A percentile compares a stretch with the other conserved stretches of the same genome.
Evolutionary conservation across 2,888 invertebrate genomes (phyloP).

Genomic region (Chloromyia formosa): DNA sequence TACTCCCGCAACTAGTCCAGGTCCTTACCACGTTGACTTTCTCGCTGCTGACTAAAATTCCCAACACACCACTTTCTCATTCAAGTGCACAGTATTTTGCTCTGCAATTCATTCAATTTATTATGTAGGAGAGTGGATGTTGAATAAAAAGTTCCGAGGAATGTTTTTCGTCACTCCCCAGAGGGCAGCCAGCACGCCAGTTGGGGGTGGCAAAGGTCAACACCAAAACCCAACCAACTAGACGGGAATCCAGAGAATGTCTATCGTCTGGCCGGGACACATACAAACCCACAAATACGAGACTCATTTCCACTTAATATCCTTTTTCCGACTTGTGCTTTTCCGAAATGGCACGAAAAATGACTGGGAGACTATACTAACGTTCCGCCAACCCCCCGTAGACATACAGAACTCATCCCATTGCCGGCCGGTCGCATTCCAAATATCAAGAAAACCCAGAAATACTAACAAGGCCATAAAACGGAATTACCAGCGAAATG

Average conservation of each 20-base stretch:
- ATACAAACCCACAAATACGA: conserved; percentile 45
- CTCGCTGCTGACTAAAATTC: too few relatives aligned
- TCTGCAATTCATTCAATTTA: not conserved
- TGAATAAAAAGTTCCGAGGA: not conserved
- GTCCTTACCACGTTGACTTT: too few relatives aligned
- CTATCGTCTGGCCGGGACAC: conserved; percentile 12
- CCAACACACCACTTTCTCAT: not conserved
- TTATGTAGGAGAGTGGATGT: not conserved
- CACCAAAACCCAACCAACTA: conserved; percentile 11
- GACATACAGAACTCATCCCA: not conserved
- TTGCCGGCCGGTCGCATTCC: too few relatives aligned
- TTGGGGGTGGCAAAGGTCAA: not conserved
- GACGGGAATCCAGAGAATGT: conserved; percentile 1
- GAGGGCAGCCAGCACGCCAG: not conserved
- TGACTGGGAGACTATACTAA: not conserved
- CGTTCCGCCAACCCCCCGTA: not conserved
- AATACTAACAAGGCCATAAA: conserved; percentile 33
- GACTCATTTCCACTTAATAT: conserved; percentile 47
- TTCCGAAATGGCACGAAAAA: conserved; percentile 1
- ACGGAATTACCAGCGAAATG: conserved; percentile 16
- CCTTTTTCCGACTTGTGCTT: conserved; percentile 42
- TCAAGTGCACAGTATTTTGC: not conserved
- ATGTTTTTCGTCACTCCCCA: not conserved
- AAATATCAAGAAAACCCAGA: not conserved
- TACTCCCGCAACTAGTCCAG: too few relatives aligned